Evolutionary conservation across 1,140 invertebrate species (phyloP).

Genomic region (Leptinotarsa lineolata): DNA sequence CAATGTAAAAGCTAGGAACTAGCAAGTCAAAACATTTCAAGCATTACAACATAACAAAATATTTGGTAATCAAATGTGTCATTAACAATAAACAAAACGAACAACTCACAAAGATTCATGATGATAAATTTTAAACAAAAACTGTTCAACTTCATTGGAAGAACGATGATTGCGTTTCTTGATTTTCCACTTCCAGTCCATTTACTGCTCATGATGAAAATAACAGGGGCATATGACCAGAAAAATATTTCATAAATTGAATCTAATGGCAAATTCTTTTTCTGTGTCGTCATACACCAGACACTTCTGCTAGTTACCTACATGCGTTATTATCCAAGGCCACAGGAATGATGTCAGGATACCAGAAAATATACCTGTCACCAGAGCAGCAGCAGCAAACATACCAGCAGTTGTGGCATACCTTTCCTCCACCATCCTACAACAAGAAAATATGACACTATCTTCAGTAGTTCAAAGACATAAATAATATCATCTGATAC

Average conservation of each 20-base stretch:
- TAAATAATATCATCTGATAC: too few relatives aligned
- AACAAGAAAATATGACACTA: constrained; percentile 44
- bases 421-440: constrained; percentile 80
- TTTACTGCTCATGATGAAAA: constrained; percentile 18
- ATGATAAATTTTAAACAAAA: neutral
- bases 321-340: constrained; percentile 63
- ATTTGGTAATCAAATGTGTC: too few relatives aligned
- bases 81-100: neutral
- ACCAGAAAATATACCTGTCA: constrained; percentile 87
- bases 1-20: too few relatives aligned
- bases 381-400: constrained; percentile 89
- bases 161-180: constrained; percentile 35
- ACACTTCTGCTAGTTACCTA: constrained; percentile 56
- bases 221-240: constrained; percentile 42
- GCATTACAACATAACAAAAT: too few relatives aligned
- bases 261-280: constrained; percentile 47
- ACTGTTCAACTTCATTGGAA: constrained; percentile 30
- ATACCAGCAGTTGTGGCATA: constrained; percentile 89
- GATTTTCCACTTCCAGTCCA: constrained; percentile 22
- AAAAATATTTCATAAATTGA: constrained; percentile 37
- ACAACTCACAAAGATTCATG: neutral
- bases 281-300: constrained; percentile 54
- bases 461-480: too few relatives aligned
- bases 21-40: too few relatives aligned
- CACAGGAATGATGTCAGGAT: constrained; percentile 77